These are phyloP conservation scores for Nezara viridula DNA, from an alignment of 2,888 invertebrate genomes.

Conservation along the genomic window DNA sequence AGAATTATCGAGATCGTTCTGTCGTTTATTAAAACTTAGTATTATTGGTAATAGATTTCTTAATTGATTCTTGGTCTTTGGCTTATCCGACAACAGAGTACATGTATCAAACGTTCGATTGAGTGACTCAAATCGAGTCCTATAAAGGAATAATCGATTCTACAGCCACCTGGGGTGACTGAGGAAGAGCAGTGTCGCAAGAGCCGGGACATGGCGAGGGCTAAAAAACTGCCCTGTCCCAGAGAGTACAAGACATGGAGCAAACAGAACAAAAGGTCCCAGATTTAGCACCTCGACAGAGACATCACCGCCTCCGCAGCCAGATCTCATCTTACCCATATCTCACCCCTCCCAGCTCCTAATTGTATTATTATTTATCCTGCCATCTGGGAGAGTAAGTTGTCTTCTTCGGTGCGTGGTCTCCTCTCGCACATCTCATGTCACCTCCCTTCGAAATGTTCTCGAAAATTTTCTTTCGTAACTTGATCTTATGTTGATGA, in stretches of 20 bases:
- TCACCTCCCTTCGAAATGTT: neutral
- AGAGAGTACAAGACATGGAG: neutral
- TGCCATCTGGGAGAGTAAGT: neutral
- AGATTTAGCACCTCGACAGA: neutral
- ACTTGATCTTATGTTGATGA: neutral
- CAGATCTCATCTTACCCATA: neutral
- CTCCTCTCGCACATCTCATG: neutral
- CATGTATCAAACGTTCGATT: neutral
- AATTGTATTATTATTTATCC: neutral
- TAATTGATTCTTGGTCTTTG: too few species aligned
- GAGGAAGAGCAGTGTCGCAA: neutral
- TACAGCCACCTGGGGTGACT: neutral
- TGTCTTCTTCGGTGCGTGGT: neutral
- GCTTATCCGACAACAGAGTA: too few species aligned
- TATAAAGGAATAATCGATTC: neutral
- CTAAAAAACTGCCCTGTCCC: neutral
- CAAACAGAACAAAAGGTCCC: neutral
- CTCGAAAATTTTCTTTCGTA: neutral
- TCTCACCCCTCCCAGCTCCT: neutral
- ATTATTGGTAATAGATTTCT: too few species aligned
- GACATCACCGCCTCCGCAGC: neutral
- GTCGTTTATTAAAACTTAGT: too few species aligned
- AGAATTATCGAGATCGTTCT: too few species aligned
- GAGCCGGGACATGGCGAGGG: neutral
- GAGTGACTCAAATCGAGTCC: neutral